A percentile compares a stretch with the other conserved stretches of the same genome.
These are phyloP conservation scores for Brachyopa scutellaris DNA, from an alignment of 2,888 invertebrate species.

Conservation along the genomic window DNA sequence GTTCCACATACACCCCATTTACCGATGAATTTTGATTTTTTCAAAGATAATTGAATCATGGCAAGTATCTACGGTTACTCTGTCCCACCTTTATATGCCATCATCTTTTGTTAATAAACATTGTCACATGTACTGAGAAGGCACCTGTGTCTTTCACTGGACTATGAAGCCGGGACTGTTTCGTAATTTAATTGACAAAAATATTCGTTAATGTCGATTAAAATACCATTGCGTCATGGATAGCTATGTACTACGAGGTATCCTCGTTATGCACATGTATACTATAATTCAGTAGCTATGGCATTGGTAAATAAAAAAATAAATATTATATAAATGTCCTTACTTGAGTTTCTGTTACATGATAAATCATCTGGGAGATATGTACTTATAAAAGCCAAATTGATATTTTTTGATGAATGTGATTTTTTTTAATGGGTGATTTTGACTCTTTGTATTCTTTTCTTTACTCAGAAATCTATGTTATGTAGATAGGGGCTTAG, in stretches of 20 bases:
- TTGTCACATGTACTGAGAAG: not conserved
- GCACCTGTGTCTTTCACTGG: too few relatives aligned
- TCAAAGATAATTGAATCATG: slow-evolving; percentile 25
- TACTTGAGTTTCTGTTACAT: not conserved
- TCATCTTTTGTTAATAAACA: slow-evolving; percentile 10
- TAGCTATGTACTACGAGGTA: not conserved
- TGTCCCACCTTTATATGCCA: not conserved
- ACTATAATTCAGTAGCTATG: not conserved
- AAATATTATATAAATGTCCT: not conserved
- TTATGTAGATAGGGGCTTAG: too few relatives aligned
- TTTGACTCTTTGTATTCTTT: too few relatives aligned
- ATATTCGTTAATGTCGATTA: slow-evolving; percentile 32
- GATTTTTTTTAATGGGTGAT: not conserved
- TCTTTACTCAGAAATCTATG: too few relatives aligned
- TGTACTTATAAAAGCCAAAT: slow-evolving; percentile 6
- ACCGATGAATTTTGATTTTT: not conserved
- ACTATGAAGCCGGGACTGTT: slow-evolving; percentile 3
- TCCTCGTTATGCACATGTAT: not conserved
- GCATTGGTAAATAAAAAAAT: not conserved
- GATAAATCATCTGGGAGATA: slow-evolving; percentile 6
- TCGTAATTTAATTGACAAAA: slow-evolving; percentile 48
- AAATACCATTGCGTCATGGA: slow-evolving; percentile 17
- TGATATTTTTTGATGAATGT: slow-evolving; percentile 35
- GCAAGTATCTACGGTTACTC: not conserved
- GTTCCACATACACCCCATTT: slow-evolving; percentile 26